Conservation (phyloP, 30 jellyfish, hydroid and myxozoan species). For the Turritopsis dohrnii region DNA sequence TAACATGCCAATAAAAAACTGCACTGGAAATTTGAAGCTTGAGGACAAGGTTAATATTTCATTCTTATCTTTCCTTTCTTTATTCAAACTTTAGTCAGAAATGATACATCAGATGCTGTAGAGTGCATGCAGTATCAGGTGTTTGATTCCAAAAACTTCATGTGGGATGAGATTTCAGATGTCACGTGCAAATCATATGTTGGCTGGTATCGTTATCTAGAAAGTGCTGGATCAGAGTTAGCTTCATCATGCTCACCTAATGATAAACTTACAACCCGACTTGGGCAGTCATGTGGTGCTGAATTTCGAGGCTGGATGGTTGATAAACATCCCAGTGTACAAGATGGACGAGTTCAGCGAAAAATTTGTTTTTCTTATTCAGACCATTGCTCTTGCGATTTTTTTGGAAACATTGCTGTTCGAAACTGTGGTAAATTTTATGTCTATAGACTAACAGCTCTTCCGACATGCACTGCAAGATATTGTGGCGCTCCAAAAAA, state of each 20-base stretch:
- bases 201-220: conserved; percentile 61
- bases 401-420: conserved; percentile 35
- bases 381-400: conserved; percentile 52
- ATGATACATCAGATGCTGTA: conserved; percentile 29
- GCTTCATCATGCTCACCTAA: conserved; percentile 34
- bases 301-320: conserved; percentile 65
- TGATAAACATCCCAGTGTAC: conserved; percentile 46
- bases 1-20: no score
- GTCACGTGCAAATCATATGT: conserved; percentile 34
- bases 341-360: conserved; percentile 55
- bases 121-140: conserved; percentile 33
- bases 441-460: conserved; percentile 51
- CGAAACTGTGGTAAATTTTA: conserved; percentile 70
- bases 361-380: conserved; percentile 62
- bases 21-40: no score
- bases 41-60: no score
- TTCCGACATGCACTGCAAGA: conserved; percentile 70
- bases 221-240: conserved; percentile 45
- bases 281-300: conserved; percentile 54
- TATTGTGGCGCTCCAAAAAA: conserved; percentile 65
- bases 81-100: background rate
- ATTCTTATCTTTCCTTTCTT: no score
- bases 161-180: conserved; percentile 36
- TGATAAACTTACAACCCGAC: conserved; percentile 7
- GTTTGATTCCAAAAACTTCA: background rate